These are phyloP conservation scores for Phymanthus crucifer DNA, from an alignment of 92 coral and sea anemone genomes.

Conservation along the genomic window DNA sequence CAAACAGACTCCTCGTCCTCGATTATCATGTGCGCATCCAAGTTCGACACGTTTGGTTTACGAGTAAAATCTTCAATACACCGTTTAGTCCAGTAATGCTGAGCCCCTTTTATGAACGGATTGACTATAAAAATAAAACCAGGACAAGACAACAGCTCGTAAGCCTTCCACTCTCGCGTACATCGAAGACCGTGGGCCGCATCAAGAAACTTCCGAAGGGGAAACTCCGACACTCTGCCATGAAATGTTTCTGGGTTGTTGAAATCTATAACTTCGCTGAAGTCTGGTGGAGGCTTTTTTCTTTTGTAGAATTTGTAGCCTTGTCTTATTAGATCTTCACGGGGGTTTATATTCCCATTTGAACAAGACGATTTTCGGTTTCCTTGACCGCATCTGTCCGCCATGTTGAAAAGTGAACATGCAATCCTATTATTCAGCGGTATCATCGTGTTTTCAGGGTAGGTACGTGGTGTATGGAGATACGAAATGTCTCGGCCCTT, in stretches of 20 bases:
- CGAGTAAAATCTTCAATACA: constrained; percentile 86
- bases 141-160: constrained; percentile 70
- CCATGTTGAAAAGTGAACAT: constrained; percentile 29
- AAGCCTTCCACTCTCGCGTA: constrained; percentile 79
- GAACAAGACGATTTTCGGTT: not conserved
- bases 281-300: constrained; percentile 93
- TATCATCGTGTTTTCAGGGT: no score
- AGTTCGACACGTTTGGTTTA: constrained; percentile 82
- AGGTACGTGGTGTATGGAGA: no score
- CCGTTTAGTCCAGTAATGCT: constrained; percentile 88
- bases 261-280: constrained; percentile 88
- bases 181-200: constrained; percentile 71
- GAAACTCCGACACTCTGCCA: constrained; percentile 50
- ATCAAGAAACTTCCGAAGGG: constrained; percentile 39
- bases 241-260: constrained; percentile 67
- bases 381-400: constrained; percentile 2
- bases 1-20: constrained; percentile 71
- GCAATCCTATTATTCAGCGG: constrained; percentile 10
- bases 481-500: no score
- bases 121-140: constrained; percentile 88
- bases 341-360: not conserved
- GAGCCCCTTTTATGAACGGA: constrained; percentile 87
- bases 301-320: constrained; percentile 92
- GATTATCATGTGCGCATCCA: constrained; percentile 79
- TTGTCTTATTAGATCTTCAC: constrained; percentile 77